Evolutionary conservation across 2,113 vertebrate species (phyloP), one percentile per base, ranked within the genome.

Genomic region (Pluvialis apricaria): DNA sequence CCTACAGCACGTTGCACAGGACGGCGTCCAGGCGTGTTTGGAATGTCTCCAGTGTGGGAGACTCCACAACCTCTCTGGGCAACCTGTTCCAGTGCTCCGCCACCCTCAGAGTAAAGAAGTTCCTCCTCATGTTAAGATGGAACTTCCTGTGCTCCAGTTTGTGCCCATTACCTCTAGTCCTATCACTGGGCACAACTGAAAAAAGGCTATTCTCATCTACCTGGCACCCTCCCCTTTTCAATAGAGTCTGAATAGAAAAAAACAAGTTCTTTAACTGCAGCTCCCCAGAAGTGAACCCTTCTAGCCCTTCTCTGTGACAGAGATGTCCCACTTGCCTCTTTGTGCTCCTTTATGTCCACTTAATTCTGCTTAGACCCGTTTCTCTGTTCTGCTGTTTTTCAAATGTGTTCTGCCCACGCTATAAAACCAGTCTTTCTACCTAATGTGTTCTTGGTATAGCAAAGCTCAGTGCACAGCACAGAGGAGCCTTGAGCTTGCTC

Each of bases 371-470:
- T 44, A 52, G 58, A 34, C 8, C 2, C 10, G 86, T 88, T 83
- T 28, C 19, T 87, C 29, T 36, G 11, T 57, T 47, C 36, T 1
- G 0, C 28, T 19, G 7, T 38, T 80, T 60, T 82, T 66, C 49
- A 70, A 20, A 32, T 36, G 5, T 2, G 3, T 24, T 83, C 71
- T 80, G 34, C 10, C 11, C 22, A 8, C 24, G 26, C 36, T 84
- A 1, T 47, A 71, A 73, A 70, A 5, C 8, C 22, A n/a, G 1
- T n/a, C 34, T 54, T 82, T 83, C 31, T 13, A 11, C 25, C 40
- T 29, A 31, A 17, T 0, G 0, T 4, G 4, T 55, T 31, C 42
- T 72, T 47, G 26, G 24, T 21, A 28, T 5, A 9, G 36, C 11
- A 75, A 42, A 66, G 47, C n/a, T 75, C 15, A 7, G 17, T 42